Percentiles rank a stretch among this genome's conserved stretches.
These are phyloP conservation scores for Agonum fuliginosum DNA, from an alignment of 2,888 invertebrate genomes.

Conservation along the genomic window DNA sequence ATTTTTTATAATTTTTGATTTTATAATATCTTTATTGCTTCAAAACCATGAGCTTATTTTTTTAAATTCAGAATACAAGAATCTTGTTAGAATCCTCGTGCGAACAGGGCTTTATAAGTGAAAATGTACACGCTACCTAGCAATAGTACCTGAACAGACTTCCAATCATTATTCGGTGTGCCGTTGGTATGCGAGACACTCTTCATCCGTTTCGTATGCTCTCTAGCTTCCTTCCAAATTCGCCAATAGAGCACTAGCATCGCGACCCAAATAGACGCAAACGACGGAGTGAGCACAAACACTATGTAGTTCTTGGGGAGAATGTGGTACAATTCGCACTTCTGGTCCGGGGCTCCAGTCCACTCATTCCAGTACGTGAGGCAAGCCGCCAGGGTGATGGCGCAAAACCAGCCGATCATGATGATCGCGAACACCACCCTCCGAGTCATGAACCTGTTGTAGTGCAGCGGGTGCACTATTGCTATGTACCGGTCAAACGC, in stretches of 20 bases:
- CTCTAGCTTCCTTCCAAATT: slow-evolving; percentile 86
- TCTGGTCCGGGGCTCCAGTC: slow-evolving; percentile 67
- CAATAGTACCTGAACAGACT: slow-evolving; percentile 83
- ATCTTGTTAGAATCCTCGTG: too few species aligned
- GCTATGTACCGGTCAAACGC: slow-evolving; percentile 88
- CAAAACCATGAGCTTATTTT: too few species aligned
- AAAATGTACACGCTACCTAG: too few species aligned
- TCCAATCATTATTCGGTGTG: slow-evolving; percentile 76
- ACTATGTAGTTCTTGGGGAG: slow-evolving; percentile 72
- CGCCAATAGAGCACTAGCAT: slow-evolving; percentile 86
- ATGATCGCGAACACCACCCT: slow-evolving; percentile 79
- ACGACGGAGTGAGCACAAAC: slow-evolving; percentile 80
- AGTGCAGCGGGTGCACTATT: slow-evolving; percentile 86
- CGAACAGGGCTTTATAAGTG: too few species aligned
- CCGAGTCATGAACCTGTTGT: slow-evolving; percentile 85
- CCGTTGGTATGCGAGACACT: slow-evolving; percentile 77
- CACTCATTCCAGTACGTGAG: slow-evolving; percentile 88
- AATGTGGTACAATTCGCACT: slow-evolving; percentile 83
- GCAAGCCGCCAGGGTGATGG: slow-evolving; percentile 80
- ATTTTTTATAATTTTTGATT: too few species aligned
- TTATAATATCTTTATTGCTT: too few species aligned
- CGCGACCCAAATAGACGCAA: slow-evolving; percentile 83
- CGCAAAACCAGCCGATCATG: slow-evolving; percentile 80
- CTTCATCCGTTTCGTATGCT: slow-evolving; percentile 81
- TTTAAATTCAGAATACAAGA: too few species aligned